Evolutionary conservation across 2,797 vertebrate genomes (phyloP).

Genomic region (Poeciliopsis gracilis): DNA sequence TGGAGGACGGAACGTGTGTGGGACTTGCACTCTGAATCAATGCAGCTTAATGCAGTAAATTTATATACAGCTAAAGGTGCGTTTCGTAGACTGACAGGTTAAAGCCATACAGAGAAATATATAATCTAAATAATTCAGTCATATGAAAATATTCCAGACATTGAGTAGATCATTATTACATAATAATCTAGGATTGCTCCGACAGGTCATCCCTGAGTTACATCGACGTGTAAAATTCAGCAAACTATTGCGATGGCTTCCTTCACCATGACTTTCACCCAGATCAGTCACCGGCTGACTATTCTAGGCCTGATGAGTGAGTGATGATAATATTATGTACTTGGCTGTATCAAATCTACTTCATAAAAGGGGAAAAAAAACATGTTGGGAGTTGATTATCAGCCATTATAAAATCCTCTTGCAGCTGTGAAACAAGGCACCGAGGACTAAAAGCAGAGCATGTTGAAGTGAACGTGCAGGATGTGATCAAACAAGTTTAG

Average conservation of each 20-base stretch:
- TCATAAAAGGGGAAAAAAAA: background rate
- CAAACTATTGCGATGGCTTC: too few relatives aligned
- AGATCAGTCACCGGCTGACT: background rate
- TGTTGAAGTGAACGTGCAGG: background rate
- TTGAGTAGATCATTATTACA: background rate
- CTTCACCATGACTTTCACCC: background rate
- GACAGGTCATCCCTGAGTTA: background rate
- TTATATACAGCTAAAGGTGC: background rate
- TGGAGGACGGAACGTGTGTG: background rate
- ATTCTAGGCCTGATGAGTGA: background rate
- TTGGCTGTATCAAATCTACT: background rate
- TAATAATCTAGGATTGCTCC: background rate
- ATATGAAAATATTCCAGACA: background rate
- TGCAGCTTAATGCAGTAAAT: background rate
- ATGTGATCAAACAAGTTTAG: background rate
- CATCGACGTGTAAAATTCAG: background rate
- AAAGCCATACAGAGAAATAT: background rate
- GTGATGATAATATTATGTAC: background rate
- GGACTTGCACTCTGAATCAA: conserved; percentile 10
- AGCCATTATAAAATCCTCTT: background rate
- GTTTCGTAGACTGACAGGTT: background rate
- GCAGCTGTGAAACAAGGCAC: background rate
- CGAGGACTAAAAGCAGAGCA: background rate
- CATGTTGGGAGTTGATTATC: background rate
- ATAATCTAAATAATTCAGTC: background rate